Evolutionary conservation across 2,888 invertebrate species (phyloP).

Genomic region (Loripinus fragilis): DNA sequence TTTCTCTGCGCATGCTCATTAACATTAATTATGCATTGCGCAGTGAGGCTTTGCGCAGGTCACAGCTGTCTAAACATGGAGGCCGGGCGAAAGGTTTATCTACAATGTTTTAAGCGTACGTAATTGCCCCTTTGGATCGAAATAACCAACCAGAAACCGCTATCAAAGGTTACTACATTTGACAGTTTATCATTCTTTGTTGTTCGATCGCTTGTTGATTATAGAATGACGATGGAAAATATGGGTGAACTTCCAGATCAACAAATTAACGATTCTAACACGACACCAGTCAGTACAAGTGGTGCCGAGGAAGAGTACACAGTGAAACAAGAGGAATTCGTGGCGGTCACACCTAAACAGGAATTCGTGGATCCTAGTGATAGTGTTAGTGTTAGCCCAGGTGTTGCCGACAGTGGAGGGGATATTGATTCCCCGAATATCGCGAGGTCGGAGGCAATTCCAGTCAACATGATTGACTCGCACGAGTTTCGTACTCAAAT

Average conservation of each 20-base stretch:
- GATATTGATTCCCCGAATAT: constrained; percentile 76
- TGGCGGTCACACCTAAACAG: constrained; percentile 59
- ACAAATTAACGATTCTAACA: constrained; percentile 81
- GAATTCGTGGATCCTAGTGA: constrained; percentile 62
- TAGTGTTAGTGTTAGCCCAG: constrained; percentile 67
- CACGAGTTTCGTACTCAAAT: constrained; percentile 90
- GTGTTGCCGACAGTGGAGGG: constrained; percentile 56
- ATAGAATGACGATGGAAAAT: constrained; percentile 84
- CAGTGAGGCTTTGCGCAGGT: constrained; percentile 79
- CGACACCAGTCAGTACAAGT: constrained; percentile 69
- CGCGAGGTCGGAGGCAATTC: constrained; percentile 86
- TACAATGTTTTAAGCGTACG: constrained; percentile 79
- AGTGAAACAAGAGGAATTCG: constrained; percentile 22
- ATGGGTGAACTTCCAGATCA: constrained; percentile 83
- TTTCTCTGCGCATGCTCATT: constrained; percentile 76
- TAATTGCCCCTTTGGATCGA: constrained; percentile 79
- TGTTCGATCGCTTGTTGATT: constrained; percentile 81
- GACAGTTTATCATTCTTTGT: constrained; percentile 81
- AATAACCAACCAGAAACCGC: constrained; percentile 80
- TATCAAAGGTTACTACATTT: constrained; percentile 80
- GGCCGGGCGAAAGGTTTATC: constrained; percentile 78
- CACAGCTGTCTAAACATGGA: constrained; percentile 83
- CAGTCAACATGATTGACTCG: constrained; percentile 90
- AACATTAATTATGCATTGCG: constrained; percentile 76
- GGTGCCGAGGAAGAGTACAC: constrained; percentile 65